Conservation (phyloP, 2,888 invertebrate species). For the Orthosia gracilis region DNA sequence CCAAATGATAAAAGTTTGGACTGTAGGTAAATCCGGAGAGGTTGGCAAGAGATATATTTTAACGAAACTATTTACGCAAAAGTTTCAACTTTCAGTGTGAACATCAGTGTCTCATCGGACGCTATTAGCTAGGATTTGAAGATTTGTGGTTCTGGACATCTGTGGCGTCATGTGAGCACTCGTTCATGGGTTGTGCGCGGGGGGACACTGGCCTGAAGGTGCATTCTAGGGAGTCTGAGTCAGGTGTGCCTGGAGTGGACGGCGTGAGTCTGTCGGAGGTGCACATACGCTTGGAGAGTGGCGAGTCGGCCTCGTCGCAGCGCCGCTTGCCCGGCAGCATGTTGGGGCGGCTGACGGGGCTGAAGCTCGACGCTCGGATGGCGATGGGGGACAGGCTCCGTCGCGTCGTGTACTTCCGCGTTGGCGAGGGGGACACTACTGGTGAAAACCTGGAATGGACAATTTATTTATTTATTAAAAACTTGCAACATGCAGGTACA, state of each 20-base stretch:
- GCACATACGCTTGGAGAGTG: constrained; percentile 85
- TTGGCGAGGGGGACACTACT: constrained; percentile 95
- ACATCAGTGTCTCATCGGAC: constrained; percentile 27
- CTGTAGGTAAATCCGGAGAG: constrained; percentile 40
- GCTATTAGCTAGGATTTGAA: constrained; percentile 87
- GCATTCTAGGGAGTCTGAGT: constrained; percentile 87
- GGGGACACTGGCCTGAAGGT: constrained; percentile 89
- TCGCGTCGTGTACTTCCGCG: constrained; percentile 95
- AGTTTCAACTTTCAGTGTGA: constrained; percentile 66
- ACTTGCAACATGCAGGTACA: no score
- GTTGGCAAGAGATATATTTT: constrained; percentile 53
- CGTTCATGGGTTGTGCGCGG: constrained; percentile 81
- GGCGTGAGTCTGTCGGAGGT: constrained; percentile 82
- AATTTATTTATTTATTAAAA: no score
- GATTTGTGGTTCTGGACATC: constrained; percentile 81
- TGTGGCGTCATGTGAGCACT: constrained; percentile 73
- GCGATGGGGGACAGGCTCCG: constrained; percentile 97
- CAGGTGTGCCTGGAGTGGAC: constrained; percentile 86
- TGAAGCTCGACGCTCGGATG: constrained; percentile 94
- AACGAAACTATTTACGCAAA: constrained; percentile 53
- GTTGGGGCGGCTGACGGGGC: constrained; percentile 91
- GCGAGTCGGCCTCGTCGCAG: constrained; percentile 91
- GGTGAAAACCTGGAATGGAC: constrained; percentile 86
- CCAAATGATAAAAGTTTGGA: constrained; percentile 49
- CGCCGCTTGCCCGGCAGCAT: constrained; percentile 92